A percentile compares a stretch with the other conserved stretches of the same genome.
phyloP scores from a whole-genome alignment of 1,140 invertebrate species.

The Melipona quadrifasciata region DNA sequence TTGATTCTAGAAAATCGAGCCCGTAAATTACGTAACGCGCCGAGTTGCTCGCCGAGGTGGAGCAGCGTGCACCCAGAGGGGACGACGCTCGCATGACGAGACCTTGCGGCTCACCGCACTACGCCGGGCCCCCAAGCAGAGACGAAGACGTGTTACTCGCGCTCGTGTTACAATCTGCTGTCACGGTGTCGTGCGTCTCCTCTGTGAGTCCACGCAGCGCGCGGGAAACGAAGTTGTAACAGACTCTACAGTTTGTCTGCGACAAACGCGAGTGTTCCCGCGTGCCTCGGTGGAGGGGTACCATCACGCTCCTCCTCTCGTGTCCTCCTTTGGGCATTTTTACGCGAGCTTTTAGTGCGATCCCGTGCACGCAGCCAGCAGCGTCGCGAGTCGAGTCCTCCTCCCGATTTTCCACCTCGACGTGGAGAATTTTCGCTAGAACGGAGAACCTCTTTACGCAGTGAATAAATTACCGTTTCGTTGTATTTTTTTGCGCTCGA shows the following conservation, averaged over 20 bases:
- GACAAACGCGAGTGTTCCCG: neutral
- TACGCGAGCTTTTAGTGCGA: conserved; percentile 73
- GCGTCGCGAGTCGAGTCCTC: neutral
- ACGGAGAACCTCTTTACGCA: no score
- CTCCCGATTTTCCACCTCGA: neutral
- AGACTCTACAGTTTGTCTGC: neutral
- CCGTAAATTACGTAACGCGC: conserved; percentile 14
- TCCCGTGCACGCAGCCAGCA: conserved; percentile 38
- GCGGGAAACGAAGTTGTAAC: neutral
- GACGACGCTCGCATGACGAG: conserved; percentile 7
- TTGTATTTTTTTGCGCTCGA: no score
- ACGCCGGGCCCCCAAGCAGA: neutral
- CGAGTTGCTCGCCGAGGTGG: neutral
- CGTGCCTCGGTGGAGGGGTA: conserved; percentile 27
- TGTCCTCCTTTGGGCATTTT: conserved; percentile 67
- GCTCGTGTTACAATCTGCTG: conserved; percentile 35
- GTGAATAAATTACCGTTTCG: neutral
- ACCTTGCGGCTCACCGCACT: conserved; percentile 16
- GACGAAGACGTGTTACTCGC: neutral
- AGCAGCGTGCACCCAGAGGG: neutral
- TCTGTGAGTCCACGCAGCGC: neutral
- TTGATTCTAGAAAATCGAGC: neutral
- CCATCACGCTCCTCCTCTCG: conserved; percentile 46
- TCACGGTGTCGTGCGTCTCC: conserved; percentile 3
- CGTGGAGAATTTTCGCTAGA: no score